Evolutionary conservation across 2,113 vertebrate species (phyloP).

Genomic region (Edolisoma coerulescens): DNA sequence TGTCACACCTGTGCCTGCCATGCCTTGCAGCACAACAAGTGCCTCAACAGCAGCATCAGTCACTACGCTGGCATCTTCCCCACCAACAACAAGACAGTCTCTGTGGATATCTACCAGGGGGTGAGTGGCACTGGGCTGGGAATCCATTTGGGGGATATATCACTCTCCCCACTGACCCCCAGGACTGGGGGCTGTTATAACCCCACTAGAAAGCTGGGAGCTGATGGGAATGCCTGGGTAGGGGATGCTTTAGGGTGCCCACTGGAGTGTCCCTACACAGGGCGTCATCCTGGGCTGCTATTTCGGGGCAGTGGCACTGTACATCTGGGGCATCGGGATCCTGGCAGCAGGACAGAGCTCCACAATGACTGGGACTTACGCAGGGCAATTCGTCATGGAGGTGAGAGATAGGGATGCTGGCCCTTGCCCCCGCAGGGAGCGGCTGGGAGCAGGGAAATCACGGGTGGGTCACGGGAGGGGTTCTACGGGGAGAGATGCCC

Average conservation of each 20-base stretch:
- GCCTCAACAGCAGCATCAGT: constrained; percentile 71
- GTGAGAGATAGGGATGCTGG: constrained; percentile 7
- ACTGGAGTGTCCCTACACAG: constrained; percentile 3
- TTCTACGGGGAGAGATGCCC: fast-evolving
- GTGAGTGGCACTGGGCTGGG: too few relatives aligned
- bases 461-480: fast-evolving
- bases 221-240: too few relatives aligned
- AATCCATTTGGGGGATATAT: background rate
- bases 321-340: constrained; percentile 80
- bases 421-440: fast-evolving
- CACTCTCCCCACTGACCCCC: fast-evolving
- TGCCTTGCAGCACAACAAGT: constrained; percentile 67
- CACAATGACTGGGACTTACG: constrained; percentile 81
- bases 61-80: constrained; percentile 69
- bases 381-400: constrained; percentile 84
- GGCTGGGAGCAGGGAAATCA: background rate
- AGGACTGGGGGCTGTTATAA: background rate
- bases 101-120: constrained; percentile 78
- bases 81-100: constrained; percentile 56
- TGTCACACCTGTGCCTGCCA: fast-evolving
- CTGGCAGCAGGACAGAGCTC: constrained; percentile 80
- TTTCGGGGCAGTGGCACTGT: constrained; percentile 70
- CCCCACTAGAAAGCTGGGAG: fast-evolving
- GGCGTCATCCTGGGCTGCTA: constrained; percentile 78
- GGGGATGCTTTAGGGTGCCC: background rate